Conservation (phyloP, 2,113 vertebrate genomes). For the Rhynchomys soricoides region DNA sequence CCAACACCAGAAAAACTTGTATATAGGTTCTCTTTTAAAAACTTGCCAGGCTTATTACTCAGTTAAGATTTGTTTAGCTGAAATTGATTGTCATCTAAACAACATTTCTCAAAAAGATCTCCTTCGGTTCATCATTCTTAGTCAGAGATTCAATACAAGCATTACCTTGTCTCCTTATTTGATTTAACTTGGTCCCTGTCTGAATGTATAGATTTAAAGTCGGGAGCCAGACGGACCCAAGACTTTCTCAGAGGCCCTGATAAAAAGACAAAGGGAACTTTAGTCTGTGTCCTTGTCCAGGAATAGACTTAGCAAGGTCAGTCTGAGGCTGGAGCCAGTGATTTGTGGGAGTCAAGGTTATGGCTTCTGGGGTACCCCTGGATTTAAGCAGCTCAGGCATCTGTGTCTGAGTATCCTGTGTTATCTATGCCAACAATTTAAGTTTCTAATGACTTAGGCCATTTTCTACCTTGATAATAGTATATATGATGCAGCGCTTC, state of each 20-base stretch:
- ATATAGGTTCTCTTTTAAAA: neutral
- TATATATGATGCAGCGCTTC: neutral
- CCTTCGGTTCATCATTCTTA: neutral
- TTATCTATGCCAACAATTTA: neutral
- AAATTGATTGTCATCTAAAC: neutral
- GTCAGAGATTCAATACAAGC: neutral
- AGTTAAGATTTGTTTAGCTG: neutral
- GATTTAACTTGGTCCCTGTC: slow-evolving; percentile 24
- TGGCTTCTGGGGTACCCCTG: neutral
- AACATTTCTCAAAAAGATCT: neutral
- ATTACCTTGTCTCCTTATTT: slow-evolving; percentile 39
- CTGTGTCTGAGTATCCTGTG: neutral
- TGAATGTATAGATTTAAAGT: neutral
- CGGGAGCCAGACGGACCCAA: neutral
- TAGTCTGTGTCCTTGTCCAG: neutral
- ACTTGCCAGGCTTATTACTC: neutral
- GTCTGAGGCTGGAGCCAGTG: neutral
- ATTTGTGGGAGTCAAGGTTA: neutral
- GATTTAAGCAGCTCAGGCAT: neutral
- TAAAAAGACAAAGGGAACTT: neutral
- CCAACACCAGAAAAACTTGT: neutral
- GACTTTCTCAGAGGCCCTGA: neutral
- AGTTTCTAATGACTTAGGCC: neutral
- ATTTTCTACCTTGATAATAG: neutral
- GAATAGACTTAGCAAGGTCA: neutral